These are phyloP conservation scores for Spialia ferax DNA, from an alignment of 2,888 invertebrate genomes.

Conservation along the genomic window DNA sequence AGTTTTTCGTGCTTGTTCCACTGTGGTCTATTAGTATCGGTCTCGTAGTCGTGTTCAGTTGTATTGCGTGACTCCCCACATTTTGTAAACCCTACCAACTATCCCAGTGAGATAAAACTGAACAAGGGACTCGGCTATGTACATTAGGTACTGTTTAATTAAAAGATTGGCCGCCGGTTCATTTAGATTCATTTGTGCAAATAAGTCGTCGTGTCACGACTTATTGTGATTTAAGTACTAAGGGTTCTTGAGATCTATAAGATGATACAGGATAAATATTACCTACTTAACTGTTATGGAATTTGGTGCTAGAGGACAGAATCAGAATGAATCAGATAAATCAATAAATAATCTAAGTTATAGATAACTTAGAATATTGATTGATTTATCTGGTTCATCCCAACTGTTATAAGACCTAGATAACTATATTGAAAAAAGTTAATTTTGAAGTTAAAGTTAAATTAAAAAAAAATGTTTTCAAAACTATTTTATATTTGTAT, in stretches of 20 bases:
- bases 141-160: slow-evolving; percentile 63
- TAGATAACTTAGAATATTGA: too few relatives aligned
- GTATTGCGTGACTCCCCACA: slow-evolving; percentile 78
- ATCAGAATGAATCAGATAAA: too few relatives aligned
- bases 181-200: slow-evolving; percentile 60
- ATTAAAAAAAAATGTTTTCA: too few relatives aligned
- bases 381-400: too few relatives aligned
- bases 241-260: too few relatives aligned
- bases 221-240: slow-evolving; percentile 51
- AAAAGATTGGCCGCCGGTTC: slow-evolving; percentile 61
- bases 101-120: slow-evolving; percentile 62
- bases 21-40: slow-evolving; percentile 49
- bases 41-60: slow-evolving; percentile 43
- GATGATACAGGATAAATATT: too few relatives aligned
- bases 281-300: neutral
- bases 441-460: too few relatives aligned
- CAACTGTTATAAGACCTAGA: too few relatives aligned
- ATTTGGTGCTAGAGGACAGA: too few relatives aligned
- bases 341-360: too few relatives aligned
- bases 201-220: slow-evolving; percentile 56
- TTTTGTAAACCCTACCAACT: slow-evolving; percentile 66
- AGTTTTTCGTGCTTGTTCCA: slow-evolving; percentile 25
- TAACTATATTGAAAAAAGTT: too few relatives aligned
- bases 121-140: slow-evolving; percentile 55
- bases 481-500: too few relatives aligned